Evolutionary conservation across 2,113 vertebrate species (phyloP), one percentile per base, ranked within the genome.

Genomic region (Pterophyllum scalare): DNA sequence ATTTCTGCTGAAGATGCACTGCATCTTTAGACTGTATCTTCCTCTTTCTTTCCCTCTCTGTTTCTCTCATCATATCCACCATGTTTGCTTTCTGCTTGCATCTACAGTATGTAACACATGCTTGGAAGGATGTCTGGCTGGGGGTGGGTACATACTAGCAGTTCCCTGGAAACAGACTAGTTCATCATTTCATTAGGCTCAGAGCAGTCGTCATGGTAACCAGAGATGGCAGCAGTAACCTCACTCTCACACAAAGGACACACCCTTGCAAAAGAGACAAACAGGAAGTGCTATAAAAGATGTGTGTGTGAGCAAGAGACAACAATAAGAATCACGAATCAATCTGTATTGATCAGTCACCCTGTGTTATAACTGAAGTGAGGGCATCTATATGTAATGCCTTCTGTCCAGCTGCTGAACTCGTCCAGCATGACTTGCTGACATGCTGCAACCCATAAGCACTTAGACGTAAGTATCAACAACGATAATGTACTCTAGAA

Each of bases 191-290:
- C 84, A 90, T 90, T 89, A 84, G 8, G 88, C 90, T 90, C 35
- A 82, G 86, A 79, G 62, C 58, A 81, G 94, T 96, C 83, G 82
- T 92, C 91, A 95, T 96, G 93, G 92, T 24, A 94, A 95, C 94
- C 85, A 75, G n/a, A 77, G 83, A 93, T 56, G 85, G 90, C 81
- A 88, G 87, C 67, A 22, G 79, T 74, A 87, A 77, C 87, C 88
- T 87, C 84, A 40, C 80, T 89, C 59, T 85, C 75, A 59, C 88
- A 91, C 92, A 92, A 92, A 91, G 88, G 91, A 92, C 91, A 92
- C 93, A 59, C 94, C 93, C 91, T 90, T 90, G 83, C 77, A 22
- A 77, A 79, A 60, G 75, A 81, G 83, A 82, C 91, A 88, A 93
- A 94, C 92, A 87, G 91, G 91, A 94, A 94, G 87, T 90, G 75